These are phyloP conservation scores for Beris chalybata DNA, from an alignment of 2,888 invertebrate species.

Conservation along the genomic window DNA sequence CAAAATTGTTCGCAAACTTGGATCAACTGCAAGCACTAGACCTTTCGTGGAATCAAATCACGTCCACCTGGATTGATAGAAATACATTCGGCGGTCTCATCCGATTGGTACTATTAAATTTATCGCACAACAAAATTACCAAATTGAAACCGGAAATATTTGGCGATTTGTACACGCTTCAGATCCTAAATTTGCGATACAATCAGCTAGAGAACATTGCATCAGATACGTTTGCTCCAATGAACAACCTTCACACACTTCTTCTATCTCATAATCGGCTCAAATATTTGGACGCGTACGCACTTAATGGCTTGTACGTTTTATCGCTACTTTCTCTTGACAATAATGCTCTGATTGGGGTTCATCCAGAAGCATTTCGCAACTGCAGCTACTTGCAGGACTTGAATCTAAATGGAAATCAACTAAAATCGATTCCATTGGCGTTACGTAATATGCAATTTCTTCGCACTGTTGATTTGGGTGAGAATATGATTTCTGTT, in stretches of 20 bases:
- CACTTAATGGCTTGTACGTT: constrained; percentile 85
- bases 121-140: constrained; percentile 81
- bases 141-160: constrained; percentile 83
- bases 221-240: constrained; percentile 84
- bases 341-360: constrained; percentile 79
- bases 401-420: constrained; percentile 86
- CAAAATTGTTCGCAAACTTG: constrained; percentile 82
- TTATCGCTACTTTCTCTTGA: constrained; percentile 82
- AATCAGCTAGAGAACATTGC: constrained; percentile 82
- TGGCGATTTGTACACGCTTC: constrained; percentile 80
- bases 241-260: constrained; percentile 89
- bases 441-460: constrained; percentile 84
- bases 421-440: constrained; percentile 75
- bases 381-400: constrained; percentile 91
- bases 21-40: constrained; percentile 80
- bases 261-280: constrained; percentile 85
- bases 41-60: constrained; percentile 82
- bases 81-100: constrained; percentile 86
- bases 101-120: constrained; percentile 81
- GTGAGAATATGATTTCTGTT: constrained; percentile 83
- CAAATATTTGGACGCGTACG: constrained; percentile 80
- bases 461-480: constrained; percentile 84
- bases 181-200: constrained; percentile 82
- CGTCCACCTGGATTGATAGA: constrained; percentile 83
- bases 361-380: constrained; percentile 85